Base-by-base conservation (phyloP, 1,140 invertebrate genomes). In the Phthorimaea operculella region DNA sequence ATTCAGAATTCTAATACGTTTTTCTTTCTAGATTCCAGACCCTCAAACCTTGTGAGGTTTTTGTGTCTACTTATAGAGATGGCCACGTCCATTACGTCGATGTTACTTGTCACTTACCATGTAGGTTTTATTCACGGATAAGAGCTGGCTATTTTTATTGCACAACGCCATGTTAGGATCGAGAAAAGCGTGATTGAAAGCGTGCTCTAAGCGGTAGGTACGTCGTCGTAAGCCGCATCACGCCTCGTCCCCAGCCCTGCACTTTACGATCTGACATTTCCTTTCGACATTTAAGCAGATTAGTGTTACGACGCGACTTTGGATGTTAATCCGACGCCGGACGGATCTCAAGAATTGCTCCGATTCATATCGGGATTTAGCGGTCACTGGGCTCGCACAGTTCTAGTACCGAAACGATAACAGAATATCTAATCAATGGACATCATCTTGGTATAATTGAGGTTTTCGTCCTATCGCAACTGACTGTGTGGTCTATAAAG, bases 261-360 rank as follows among this genome's bases (percentile, higher is more conserved):
- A 73, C 76, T 72, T 79, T 76, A 76, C 79, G 81, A 84, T 84
- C 82, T 80, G 82, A 85, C 82, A 76, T 85, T 83, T 85, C 82
- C 82, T 85, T 76, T 79, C 74, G 78, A 82, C 79, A 79, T 83
- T 83, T 75, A 75, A 82, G 77, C 74, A 81, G 82, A 83, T 85
- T 83, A 83, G 76, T 76, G 77, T 74, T 83, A 73, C 78, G 68
- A 76, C 72, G 75, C 74, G 68, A 73, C 74, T 77, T 76, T 58
- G 72, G 70, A 81, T 77, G 68, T 76, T 82, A 85, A 83, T 82
- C 79, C 70, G 79, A 83, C 82, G 79, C 65, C 62, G 67, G 68
- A 82, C 65, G 76, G 72, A 76, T 79, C 76, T 76, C 73, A 68
- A 73, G 76, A 76, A 76, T 77, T 74, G 78, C 74, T 79, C 66